Base-by-base conservation (phyloP, 1,140 invertebrate genomes). In the Drosophila auraria region DNA sequence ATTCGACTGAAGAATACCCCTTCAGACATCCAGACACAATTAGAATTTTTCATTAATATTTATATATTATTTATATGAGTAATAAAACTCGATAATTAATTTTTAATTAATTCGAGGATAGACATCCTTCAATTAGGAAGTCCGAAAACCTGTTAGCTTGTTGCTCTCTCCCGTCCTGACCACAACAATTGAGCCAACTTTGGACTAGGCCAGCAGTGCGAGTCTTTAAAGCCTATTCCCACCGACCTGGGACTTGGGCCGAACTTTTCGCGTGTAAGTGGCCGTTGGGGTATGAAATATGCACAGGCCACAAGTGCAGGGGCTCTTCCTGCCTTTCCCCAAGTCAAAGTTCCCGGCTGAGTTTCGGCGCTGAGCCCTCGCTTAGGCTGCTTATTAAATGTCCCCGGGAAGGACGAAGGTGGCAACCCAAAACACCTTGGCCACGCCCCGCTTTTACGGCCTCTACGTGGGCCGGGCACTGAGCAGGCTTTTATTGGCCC, bases 361-460 rank as follows among this genome's bases (percentile, higher is more conserved):
- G 56, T 47, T 60, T 51, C 11, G 57, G 49, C n/a, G 17, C 44
- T 74, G 50, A 73, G 54, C 54, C 70, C 50, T 27, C 68, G 47
- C 45, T 53, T 78, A 56, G 36, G 44, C 75, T 70, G 75, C 75
- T 78, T 78, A 78, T 78, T 78, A 78, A 78, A 78, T 78, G 75
- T 74, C 71, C 54, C 68, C 36, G 36, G 36, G 33, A 23, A 59
- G 70, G 36, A 54, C 20, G 5, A 42, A 50, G 25, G 68, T 72
- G 66, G 53, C 51, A 14, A 15, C 44, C 27, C n/a, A 69, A 75
- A 56, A 56, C 61, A 64, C 74, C 72, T 76, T 42, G 49, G 23
- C 75, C 74, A 62, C 74, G 63, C 75, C 63, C 56, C 33, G 15
- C 27, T 70, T 70, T 61, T 70, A 78, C 74, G 27, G 57, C 57